Evolutionary conservation across 2,888 invertebrate species (phyloP).

Genomic region (Andrena praecox): DNA sequence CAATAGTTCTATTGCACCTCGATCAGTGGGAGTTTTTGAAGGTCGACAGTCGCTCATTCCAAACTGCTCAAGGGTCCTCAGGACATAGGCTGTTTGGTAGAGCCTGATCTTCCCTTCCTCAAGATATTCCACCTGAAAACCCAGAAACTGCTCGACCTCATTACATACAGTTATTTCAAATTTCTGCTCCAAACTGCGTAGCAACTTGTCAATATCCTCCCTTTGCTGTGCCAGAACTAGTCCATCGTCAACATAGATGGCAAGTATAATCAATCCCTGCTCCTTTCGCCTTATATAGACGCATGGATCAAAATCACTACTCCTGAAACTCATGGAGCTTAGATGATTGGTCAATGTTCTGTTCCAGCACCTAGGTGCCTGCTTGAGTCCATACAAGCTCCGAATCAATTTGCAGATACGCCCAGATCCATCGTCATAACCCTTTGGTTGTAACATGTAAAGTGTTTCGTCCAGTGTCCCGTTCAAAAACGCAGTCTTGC

Average conservation of each 20-base stretch:
- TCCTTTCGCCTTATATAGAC: neutral
- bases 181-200: neutral
- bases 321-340: neutral
- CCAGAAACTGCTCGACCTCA: neutral
- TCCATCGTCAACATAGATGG: neutral
- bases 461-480: neutral
- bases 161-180: neutral
- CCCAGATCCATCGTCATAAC: neutral
- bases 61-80: neutral
- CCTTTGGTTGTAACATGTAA: neutral
- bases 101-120: neutral
- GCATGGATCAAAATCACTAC: neutral
- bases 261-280: neutral
- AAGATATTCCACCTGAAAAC: neutral
- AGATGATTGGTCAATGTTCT: neutral
- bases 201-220: neutral
- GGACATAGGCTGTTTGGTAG: neutral
- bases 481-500: neutral
- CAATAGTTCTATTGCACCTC: no score
- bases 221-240: neutral
- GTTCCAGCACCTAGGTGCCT: neutral
- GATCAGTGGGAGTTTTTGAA: neutral
- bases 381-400: neutral
- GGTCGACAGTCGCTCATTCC: neutral
- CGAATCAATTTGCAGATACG: neutral